Percentiles rank a stretch among this genome's conserved stretches.
phyloP scores from a whole-genome alignment of 1,140 invertebrate species.

The Hylyphantes graminicola region DNA sequence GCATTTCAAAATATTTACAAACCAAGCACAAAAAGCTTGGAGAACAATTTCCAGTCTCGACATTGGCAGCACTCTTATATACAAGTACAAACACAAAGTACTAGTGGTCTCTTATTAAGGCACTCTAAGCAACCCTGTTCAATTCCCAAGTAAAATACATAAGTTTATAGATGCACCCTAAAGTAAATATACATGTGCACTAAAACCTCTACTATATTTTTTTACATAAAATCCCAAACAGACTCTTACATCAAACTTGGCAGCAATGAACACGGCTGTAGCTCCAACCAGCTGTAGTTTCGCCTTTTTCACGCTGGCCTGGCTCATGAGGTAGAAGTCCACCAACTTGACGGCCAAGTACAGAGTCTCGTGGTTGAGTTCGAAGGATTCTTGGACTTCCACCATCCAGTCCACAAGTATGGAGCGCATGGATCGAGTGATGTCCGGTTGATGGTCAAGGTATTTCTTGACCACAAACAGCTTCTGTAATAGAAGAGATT shows the following conservation, averaged over 20 bases:
- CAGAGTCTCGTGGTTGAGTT: slow-evolving; percentile 97
- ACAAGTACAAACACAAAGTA: too few species aligned
- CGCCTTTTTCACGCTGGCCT: slow-evolving; percentile 75
- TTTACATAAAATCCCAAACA: too few species aligned
- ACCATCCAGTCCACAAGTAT: slow-evolving; percentile 99
- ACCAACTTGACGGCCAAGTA: slow-evolving; percentile 96
- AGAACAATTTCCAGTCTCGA: too few species aligned
- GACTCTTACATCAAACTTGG: slow-evolving; percentile 91
- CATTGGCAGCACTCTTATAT: too few species aligned
- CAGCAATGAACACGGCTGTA: slow-evolving; percentile 90
- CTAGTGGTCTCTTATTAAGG: too few species aligned
- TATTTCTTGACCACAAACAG: slow-evolving; percentile 83
- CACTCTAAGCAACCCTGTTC: too few species aligned
- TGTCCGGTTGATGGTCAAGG: slow-evolving; percentile 79
- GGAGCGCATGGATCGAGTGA: slow-evolving; percentile 86
- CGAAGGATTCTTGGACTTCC: slow-evolving; percentile 94
- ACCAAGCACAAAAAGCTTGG: too few species aligned
- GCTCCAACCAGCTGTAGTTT: slow-evolving; percentile 90
- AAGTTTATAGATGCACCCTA: too few species aligned
- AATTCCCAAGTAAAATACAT: too few species aligned
- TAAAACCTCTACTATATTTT: too few species aligned
- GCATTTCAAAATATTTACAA: too few species aligned
- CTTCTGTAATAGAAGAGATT: slow-evolving; percentile 67
- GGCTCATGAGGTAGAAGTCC: slow-evolving; percentile 86
- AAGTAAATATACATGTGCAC: too few species aligned